A percentile compares a stretch with the other conserved stretches of the same genome.
phyloP scores from a whole-genome alignment of 2,113 vertebrate species.

The Percina caprodes region DNA sequence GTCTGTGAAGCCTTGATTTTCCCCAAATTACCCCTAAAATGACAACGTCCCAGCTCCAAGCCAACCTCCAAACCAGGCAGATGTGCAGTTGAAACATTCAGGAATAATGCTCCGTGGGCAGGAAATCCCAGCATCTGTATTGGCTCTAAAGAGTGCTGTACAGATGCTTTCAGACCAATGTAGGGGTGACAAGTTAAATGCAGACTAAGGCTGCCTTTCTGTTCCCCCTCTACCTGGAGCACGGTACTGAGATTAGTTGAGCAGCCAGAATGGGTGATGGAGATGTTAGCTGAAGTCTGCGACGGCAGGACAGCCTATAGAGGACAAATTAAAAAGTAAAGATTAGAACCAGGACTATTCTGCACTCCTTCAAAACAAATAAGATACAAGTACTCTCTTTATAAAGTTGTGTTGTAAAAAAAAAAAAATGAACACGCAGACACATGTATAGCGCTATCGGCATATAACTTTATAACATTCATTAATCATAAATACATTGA shows the following conservation, averaged over 20 bases:
- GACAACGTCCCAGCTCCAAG: constrained; percentile 81
- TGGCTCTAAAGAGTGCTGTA: constrained; percentile 75
- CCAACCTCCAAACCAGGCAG: constrained; percentile 58
- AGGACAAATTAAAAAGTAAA: neutral
- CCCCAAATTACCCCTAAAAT: constrained; percentile 72
- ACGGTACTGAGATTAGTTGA: constrained; percentile 59
- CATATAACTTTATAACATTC: neutral
- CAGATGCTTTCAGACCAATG: constrained; percentile 63
- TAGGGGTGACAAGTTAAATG: constrained; percentile 41
- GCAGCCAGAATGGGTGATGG: constrained; percentile 69
- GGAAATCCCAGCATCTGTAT: constrained; percentile 79
- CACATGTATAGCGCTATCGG: neutral
- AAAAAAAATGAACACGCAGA: neutral
- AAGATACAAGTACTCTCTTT: neutral
- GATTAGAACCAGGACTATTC: neutral
- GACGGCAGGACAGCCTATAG: constrained; percentile 73
- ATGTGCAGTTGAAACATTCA: constrained; percentile 55
- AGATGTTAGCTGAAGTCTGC: constrained; percentile 79
- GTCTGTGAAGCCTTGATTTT: constrained; percentile 43
- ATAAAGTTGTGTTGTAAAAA: neutral
- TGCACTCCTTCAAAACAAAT: neutral
- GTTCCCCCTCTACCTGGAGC: constrained; percentile 52
- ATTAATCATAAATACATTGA: neutral
- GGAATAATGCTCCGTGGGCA: constrained; percentile 64
- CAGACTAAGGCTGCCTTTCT: constrained; percentile 68